These are phyloP conservation scores for Harpalus rubripes DNA, from an alignment of 2,888 invertebrate genomes.

Conservation along the genomic window DNA sequence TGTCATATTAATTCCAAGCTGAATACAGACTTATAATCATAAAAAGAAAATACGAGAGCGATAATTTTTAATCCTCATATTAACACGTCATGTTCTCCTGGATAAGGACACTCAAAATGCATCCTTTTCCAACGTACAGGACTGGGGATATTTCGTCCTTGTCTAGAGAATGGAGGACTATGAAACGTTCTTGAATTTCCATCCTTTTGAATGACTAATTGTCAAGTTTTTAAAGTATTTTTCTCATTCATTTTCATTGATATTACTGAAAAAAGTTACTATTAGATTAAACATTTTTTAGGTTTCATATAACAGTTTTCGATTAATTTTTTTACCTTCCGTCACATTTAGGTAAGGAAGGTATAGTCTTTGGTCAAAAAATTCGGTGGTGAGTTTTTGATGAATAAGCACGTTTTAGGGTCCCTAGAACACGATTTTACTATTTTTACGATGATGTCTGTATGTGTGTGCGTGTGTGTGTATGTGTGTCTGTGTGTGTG, in stretches of 20 bases:
- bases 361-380: too few relatives aligned
- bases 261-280: neutral
- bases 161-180: neutral
- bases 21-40: too few relatives aligned
- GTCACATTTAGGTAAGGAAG: too few relatives aligned
- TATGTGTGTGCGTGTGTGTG: too few relatives aligned
- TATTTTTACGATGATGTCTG: too few relatives aligned
- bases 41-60: neutral
- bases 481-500: too few relatives aligned
- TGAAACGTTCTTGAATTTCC: neutral
- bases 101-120: neutral
- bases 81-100: neutral
- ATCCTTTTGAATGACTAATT: neutral
- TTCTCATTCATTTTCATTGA: neutral
- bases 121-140: neutral
- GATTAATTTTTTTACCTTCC: too few relatives aligned
- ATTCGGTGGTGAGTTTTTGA: too few relatives aligned
- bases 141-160: neutral
- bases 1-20: too few relatives aligned
- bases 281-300: neutral
- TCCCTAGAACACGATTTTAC: too few relatives aligned
- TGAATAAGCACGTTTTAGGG: too few relatives aligned
- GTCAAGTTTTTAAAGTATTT: neutral
- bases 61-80: slow-evolving; percentile 34
- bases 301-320: neutral